These are phyloP conservation scores for Matsumyia berberina DNA, from an alignment of 2,888 invertebrate genomes.

Conservation along the genomic window DNA sequence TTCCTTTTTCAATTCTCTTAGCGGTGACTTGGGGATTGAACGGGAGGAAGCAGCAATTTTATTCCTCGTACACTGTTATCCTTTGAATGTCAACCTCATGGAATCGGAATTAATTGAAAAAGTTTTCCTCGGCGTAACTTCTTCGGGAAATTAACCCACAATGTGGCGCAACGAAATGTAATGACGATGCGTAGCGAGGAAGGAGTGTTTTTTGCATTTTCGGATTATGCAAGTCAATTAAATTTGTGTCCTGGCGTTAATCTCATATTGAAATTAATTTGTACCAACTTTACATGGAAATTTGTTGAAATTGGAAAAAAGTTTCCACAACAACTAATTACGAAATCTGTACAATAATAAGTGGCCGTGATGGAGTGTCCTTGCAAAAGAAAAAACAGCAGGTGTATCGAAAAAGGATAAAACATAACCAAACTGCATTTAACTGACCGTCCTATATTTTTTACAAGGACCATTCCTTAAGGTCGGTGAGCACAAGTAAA, in stretches of 20 bases:
- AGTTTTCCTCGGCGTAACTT: constrained; percentile 53
- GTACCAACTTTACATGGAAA: not conserved
- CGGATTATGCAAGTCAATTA: constrained; percentile 57
- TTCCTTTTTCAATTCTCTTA: constrained; percentile 28
- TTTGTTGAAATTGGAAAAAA: not conserved
- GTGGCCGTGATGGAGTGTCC: too few relatives aligned
- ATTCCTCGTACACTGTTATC: constrained; percentile 12
- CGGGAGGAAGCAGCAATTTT: not conserved
- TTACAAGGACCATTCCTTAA: not conserved
- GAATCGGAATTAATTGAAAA: constrained; percentile 72
- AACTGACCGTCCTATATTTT: constrained; percentile 5
- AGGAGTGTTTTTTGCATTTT: not conserved
- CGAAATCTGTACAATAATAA: too few relatives aligned
- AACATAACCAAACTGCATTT: not conserved
- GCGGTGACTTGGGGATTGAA: not conserved
- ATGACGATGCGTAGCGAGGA: not conserved
- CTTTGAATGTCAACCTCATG: constrained; percentile 59
- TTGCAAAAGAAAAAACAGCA: not conserved
- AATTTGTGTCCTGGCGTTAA: constrained; percentile 25
- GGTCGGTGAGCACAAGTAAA: not conserved
- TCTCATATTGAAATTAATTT: constrained; percentile 29
- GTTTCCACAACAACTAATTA: too few relatives aligned
- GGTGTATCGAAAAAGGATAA: too few relatives aligned
- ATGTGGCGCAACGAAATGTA: constrained; percentile 11
- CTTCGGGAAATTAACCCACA: constrained; percentile 52